Evolutionary conservation across 1,140 invertebrate genomes (phyloP).

Genomic region (Microvelia longipes): DNA sequence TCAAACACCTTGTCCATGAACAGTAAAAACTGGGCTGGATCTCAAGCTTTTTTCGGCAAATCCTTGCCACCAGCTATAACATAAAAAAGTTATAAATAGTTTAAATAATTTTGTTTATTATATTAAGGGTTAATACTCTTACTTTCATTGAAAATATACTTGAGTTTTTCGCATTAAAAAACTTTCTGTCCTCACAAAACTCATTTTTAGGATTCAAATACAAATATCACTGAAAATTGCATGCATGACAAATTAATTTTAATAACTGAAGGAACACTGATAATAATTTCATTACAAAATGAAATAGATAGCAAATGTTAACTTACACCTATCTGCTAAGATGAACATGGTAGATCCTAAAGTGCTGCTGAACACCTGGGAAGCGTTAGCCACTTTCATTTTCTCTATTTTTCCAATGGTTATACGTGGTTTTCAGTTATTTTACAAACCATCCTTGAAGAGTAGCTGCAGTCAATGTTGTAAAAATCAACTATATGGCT

Average conservation of each 20-base stretch:
- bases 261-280: too few relatives aligned
- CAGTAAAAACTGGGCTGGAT: background rate
- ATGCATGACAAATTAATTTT: too few relatives aligned
- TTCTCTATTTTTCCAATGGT: background rate
- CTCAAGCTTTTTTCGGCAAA: background rate
- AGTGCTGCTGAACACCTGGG: background rate
- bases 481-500: background rate
- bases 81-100: background rate
- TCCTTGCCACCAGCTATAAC: background rate
- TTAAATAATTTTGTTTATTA: background rate
- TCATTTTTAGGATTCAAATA: too few relatives aligned
- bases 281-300: background rate
- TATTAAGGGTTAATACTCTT: background rate
- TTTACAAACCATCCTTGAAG: background rate
- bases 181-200: background rate
- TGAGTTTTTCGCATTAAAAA: background rate
- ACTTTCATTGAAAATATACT: background rate
- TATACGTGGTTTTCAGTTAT: background rate
- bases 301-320: background rate
- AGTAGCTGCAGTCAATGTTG: background rate
- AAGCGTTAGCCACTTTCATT: background rate
- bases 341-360: background rate
- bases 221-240: too few relatives aligned
- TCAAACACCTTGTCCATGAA: background rate
- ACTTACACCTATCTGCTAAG: background rate